These are phyloP conservation scores for Melanophora roralis DNA, from an alignment of 2,888 invertebrate species.

Conservation along the genomic window DNA sequence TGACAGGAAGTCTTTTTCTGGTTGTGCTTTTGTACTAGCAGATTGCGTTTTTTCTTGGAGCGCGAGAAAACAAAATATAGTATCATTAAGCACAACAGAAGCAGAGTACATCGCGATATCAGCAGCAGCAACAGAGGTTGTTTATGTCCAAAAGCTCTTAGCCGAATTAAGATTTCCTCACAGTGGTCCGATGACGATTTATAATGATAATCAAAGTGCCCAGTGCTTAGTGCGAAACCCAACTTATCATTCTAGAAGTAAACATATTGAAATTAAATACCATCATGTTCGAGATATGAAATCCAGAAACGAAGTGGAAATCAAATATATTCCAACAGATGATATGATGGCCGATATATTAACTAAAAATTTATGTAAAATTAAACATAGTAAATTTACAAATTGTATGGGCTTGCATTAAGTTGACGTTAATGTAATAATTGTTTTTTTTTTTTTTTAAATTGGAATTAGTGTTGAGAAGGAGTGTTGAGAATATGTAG, in stretches of 20 bases:
- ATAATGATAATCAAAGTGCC: conserved; percentile 11
- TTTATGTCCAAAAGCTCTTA: conserved; percentile 1
- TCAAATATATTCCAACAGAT: background rate
- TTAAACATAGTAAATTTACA: conserved; percentile 9
- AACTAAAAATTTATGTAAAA: conserved; percentile 2
- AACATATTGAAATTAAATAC: conserved; percentile 10
- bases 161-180: background rate
- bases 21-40: conserved; percentile 6
- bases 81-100: conserved; percentile 17
- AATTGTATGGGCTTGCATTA: conserved; percentile 5
- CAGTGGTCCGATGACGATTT: background rate
- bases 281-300: conserved; percentile 16
- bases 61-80: conserved; percentile 17
- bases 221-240: background rate
- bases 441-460: background rate
- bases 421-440: background rate
- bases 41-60: conserved; percentile 25
- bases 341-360: conserved; percentile 12
- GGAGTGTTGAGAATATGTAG: conserved; percentile 1
- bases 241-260: conserved; percentile 8
- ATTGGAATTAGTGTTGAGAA: conserved; percentile 24
- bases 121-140: conserved; percentile 6
- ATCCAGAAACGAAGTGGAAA: background rate
- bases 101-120: conserved; percentile 20
- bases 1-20: conserved; percentile 21